Conservation (phyloP, 2,797 vertebrate species). For the Danio albolineatus region DNA sequence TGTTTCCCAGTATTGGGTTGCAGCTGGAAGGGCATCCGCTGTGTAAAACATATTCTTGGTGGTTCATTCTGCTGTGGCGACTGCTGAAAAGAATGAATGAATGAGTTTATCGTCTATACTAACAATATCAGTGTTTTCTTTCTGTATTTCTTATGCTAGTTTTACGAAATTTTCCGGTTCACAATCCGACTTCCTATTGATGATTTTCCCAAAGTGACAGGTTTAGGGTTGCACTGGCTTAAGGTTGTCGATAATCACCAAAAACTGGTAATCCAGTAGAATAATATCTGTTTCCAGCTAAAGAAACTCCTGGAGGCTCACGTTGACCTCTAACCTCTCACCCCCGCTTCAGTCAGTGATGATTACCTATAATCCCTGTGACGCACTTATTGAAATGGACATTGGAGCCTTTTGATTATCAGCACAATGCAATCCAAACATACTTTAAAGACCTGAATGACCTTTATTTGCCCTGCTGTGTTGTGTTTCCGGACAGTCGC, state of each 20-base stretch:
- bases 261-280: conserved; percentile 37
- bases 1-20: too few relatives aligned
- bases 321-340: conserved; percentile 57
- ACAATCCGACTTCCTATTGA: conserved; percentile 18
- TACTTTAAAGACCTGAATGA: not conserved
- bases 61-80: too few relatives aligned
- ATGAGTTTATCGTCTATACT: too few relatives aligned
- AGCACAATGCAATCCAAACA: not conserved
- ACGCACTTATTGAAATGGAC: conserved; percentile 40
- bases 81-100: too few relatives aligned
- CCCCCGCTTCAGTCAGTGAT: conserved; percentile 44
- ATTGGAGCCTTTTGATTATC: conserved; percentile 42
- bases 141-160: not conserved
- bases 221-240: conserved; percentile 43
- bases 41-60: too few relatives aligned
- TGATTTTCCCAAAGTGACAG: conserved; percentile 26
- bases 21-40: too few relatives aligned
- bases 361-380: conserved; percentile 50
- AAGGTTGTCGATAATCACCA: conserved; percentile 23
- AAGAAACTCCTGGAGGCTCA: conserved; percentile 57
- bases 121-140: not conserved
- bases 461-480: not conserved
- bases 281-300: conserved; percentile 58
- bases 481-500: conserved; percentile 2
- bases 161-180: not conserved